phyloP scores from a whole-genome alignment of 2,888 invertebrate genomes.

The Dilophus febrilis region DNA sequence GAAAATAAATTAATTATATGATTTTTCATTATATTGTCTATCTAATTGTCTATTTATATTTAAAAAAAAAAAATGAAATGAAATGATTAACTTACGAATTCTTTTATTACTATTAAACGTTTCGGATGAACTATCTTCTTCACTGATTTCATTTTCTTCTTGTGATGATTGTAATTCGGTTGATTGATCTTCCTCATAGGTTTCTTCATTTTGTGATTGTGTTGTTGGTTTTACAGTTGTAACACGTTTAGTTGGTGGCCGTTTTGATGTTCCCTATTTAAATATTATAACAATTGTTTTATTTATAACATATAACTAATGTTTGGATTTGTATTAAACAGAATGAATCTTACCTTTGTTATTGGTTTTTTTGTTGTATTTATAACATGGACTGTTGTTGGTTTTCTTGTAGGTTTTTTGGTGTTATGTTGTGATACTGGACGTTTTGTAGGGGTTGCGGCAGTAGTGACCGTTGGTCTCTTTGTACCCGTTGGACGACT shows the following conservation, averaged over 20 bases:
- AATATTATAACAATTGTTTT: not conserved
- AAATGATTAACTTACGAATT: constrained; percentile 28
- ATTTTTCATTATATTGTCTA: constrained; percentile 7
- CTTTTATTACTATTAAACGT: constrained; percentile 13
- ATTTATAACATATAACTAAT: not conserved
- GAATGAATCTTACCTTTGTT: constrained; percentile 2
- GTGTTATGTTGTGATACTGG: constrained; percentile 12
- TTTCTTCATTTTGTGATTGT: constrained; percentile 21
- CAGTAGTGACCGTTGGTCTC: constrained; percentile 17
- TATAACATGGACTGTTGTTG: no score
- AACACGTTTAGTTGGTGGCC: constrained; percentile 15
- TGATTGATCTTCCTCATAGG: constrained; percentile 21
- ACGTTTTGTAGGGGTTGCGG: constrained; percentile 13
- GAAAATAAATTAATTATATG: no score
- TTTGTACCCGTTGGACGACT: constrained; percentile 20
- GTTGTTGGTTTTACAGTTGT: constrained; percentile 17
- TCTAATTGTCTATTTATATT: no score
- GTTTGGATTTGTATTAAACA: constrained; percentile 3
- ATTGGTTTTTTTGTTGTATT: constrained; percentile 5
- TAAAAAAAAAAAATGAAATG: no score
- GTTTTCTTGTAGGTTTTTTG: constrained; percentile 17
- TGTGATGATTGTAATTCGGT: constrained; percentile 13
- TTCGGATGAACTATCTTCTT: constrained; percentile 9
- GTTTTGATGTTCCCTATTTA: constrained; percentile 10
- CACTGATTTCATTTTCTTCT: constrained; percentile 18